phyloP scores from a whole-genome alignment of 2,113 vertebrate genomes.

The human (Homo sapiens) region DNA sequence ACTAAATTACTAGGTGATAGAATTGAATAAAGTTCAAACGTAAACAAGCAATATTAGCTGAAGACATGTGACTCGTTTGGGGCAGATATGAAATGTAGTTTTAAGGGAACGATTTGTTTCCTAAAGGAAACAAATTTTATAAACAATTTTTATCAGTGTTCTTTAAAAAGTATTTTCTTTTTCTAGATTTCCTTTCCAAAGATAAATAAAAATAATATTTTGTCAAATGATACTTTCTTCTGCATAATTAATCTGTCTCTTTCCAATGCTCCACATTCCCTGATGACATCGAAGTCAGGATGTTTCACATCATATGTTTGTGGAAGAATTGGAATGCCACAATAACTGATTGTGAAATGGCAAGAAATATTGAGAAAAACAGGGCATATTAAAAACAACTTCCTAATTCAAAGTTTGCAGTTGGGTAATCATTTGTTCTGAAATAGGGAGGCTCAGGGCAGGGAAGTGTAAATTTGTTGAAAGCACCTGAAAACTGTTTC shows the following conservation, averaged over 20 bases:
- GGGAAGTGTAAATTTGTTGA: neutral
- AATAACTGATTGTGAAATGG: neutral
- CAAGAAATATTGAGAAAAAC: neutral
- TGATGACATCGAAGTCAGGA: neutral
- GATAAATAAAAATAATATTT: neutral
- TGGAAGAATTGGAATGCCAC: neutral
- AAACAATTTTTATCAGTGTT: neutral
- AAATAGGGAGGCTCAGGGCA: neutral
- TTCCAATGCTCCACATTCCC: neutral
- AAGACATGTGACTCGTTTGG: neutral
- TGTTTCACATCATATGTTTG: neutral
- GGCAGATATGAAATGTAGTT: neutral
- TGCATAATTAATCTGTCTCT: neutral
- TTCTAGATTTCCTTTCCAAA: neutral
- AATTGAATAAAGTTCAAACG: neutral
- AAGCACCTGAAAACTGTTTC: neutral
- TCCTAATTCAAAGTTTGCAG: neutral
- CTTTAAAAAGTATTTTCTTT: neutral
- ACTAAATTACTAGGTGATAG: neutral
- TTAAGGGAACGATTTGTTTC: neutral
- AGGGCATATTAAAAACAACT: neutral
- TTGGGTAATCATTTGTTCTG: neutral
- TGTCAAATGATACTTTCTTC: neutral
- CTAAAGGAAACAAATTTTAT: neutral
- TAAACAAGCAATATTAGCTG: neutral